Percentiles rank a stretch among this genome's conserved stretches.
phyloP scores from a whole-genome alignment of 64 coral and sea anemone genomes.

The Astreopora myriophthalma region DNA sequence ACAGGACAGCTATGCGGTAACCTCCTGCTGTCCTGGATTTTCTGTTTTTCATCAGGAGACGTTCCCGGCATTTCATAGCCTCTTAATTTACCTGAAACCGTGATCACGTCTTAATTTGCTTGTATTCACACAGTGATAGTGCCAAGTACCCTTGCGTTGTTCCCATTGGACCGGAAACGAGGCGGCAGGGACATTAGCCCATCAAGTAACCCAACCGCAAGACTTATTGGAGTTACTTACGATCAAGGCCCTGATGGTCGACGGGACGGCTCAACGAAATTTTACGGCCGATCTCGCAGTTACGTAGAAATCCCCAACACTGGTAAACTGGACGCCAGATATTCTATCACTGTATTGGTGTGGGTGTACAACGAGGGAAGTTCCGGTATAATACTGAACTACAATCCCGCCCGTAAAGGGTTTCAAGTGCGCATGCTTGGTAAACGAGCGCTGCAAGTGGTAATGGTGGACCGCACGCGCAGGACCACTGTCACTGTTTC shows the following conservation, averaged over 20 bases:
- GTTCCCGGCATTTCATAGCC: too few relatives aligned
- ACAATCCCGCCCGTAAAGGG: constrained; percentile 33
- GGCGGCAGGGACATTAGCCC: constrained; percentile 21
- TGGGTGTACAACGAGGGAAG: constrained; percentile 75
- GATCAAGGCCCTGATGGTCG: not conserved
- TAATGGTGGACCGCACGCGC: constrained; percentile 47
- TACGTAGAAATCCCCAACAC: not conserved
- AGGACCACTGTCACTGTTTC: not conserved
- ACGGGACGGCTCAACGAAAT: not conserved
- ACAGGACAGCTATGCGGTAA: too few relatives aligned
- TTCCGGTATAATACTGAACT: constrained; percentile 71
- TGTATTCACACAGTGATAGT: not conserved
- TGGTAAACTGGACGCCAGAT: not conserved
- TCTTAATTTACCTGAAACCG: too few relatives aligned
- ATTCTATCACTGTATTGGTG: constrained; percentile 31
- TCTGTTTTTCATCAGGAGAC: too few relatives aligned
- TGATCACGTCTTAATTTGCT: too few relatives aligned
- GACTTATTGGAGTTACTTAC: not conserved
- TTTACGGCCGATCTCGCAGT: not conserved
- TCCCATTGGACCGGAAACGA: constrained; percentile 20
- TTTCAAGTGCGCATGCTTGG: constrained; percentile 71
- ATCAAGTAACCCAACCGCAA: constrained; percentile 13
- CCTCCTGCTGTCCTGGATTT: too few relatives aligned
- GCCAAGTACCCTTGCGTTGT: constrained; percentile 23
- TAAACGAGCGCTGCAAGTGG: constrained; percentile 32